These are phyloP conservation scores for Eupeodes latifasciatus DNA, from an alignment of 2,888 invertebrate genomes.

Conservation along the genomic window DNA sequence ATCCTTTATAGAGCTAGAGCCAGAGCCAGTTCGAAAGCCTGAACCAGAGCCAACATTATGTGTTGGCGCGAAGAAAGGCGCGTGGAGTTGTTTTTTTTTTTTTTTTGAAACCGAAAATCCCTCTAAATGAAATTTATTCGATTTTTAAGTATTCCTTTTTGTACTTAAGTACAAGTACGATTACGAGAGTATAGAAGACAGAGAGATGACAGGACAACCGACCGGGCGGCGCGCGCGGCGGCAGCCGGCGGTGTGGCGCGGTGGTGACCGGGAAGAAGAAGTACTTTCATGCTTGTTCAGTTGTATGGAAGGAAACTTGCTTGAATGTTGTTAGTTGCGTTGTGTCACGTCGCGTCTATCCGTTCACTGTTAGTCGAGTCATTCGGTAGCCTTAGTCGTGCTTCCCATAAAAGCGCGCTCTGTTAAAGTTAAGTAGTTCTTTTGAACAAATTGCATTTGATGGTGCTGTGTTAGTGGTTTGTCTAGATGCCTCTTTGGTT, in stretches of 20 bases:
- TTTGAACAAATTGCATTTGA: conserved; percentile 70
- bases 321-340: conserved; percentile 36
- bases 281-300: conserved; percentile 60
- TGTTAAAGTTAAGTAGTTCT: conserved; percentile 61
- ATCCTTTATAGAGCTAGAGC: neutral
- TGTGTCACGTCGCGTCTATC: neutral
- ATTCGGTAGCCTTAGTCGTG: neutral
- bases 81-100: conserved; percentile 22
- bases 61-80: conserved; percentile 29
- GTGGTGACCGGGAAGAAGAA: neutral
- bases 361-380: too few relatives aligned
- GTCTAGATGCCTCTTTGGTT: conserved; percentile 23
- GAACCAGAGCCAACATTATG: neutral
- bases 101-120: conserved; percentile 58
- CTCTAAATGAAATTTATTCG: conserved; percentile 71
- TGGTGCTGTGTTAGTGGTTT: conserved; percentile 51
- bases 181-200: neutral
- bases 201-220: neutral
- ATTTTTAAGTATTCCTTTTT: conserved; percentile 71
- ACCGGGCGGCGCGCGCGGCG: too few relatives aligned
- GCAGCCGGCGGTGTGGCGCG: too few relatives aligned
- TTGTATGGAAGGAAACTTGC: conserved; percentile 31
- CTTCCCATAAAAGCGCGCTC: conserved; percentile 53
- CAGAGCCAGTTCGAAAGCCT: too few relatives aligned
- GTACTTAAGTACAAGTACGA: neutral